These are phyloP conservation scores for Drosophila sordidapex DNA, from an alignment of 2,888 invertebrate species.

Conservation along the genomic window DNA sequence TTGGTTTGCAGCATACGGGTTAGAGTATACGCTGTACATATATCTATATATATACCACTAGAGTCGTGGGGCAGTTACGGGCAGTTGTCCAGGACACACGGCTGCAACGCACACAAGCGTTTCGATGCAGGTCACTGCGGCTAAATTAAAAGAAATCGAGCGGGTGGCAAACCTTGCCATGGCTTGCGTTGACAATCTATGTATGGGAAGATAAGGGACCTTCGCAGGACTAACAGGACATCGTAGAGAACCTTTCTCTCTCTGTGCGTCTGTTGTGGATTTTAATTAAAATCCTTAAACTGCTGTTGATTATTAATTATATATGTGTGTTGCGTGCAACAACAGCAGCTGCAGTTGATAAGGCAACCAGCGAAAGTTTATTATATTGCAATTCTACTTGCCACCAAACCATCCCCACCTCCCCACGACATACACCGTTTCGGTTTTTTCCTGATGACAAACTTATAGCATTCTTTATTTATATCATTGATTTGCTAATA, in stretches of 20 bases:
- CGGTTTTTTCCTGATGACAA: not conserved
- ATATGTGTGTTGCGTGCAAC: conserved; percentile 3
- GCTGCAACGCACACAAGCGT: conserved; percentile 34
- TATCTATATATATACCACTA: not conserved
- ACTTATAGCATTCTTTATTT: not conserved
- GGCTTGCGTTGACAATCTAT: conserved; percentile 33
- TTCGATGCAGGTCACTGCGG: conserved; percentile 73
- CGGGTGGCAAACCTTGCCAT: conserved; percentile 20
- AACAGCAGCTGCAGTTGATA: conserved; percentile 45
- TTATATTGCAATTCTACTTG: conserved; percentile 13
- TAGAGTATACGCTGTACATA: not conserved
- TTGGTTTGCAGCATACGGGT: not conserved
- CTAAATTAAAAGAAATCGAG: conserved; percentile 73
- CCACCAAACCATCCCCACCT: not conserved
- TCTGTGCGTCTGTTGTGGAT: conserved; percentile 42
- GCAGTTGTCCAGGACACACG: conserved; percentile 22
- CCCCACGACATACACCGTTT: too few relatives aligned
- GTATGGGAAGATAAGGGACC: conserved; percentile 13
- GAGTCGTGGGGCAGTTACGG: not conserved
- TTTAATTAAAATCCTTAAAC: conserved; percentile 73
- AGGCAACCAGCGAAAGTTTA: conserved; percentile 19
- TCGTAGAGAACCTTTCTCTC: not conserved
- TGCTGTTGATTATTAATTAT: conserved; percentile 73
- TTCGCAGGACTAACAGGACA: conserved; percentile 1
- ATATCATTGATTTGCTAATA: not conserved